These are phyloP conservation scores for human DNA, from an alignment of 2,113 vertebrate species.

Conservation along the genomic window GRCh38 chr9:118083501-118084000, in stretches of 20 bases:
- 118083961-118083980: neutral
- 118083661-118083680: constrained; percentile 15
- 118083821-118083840: neutral
- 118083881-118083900: neutral
- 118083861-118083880: neutral
- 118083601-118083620: neutral
- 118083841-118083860: neutral
- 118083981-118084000: neutral
- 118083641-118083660: neutral
- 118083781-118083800: constrained; percentile 44
- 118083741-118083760: constrained; percentile 28
- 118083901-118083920: neutral
- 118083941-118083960: neutral
- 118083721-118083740: neutral
- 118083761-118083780: neutral
- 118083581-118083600: neutral
- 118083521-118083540: neutral
- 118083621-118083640: neutral
- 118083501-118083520: neutral
- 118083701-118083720: neutral
- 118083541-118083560: neutral
- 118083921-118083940: neutral
- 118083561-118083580: neutral
- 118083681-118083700: neutral
- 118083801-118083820: neutral